Percentiles rank a stretch among this genome's conserved stretches.
Conservation (phyloP, 2,888 invertebrate species). For the Polylopha cassiicola region DNA sequence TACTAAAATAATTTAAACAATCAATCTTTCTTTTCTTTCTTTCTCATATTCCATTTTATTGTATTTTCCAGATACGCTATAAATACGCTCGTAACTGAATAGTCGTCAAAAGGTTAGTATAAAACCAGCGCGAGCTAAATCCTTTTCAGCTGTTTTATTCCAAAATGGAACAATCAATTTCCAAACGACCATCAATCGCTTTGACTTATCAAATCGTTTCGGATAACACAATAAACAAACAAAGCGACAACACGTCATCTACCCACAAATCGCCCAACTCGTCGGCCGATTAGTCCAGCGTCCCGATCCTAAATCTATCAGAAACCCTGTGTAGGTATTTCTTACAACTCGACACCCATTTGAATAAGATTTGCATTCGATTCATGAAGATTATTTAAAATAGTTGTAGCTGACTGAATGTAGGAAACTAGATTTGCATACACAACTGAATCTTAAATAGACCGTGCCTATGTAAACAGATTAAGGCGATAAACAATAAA, state of each 20-base stretch:
- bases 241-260: slow-evolving; percentile 23
- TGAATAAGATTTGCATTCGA: slow-evolving; percentile 11
- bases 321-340: background rate
- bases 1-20: too few species aligned
- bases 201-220: slow-evolving; percentile 30
- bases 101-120: too few species aligned
- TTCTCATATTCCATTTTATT: too few species aligned
- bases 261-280: background rate
- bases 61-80: too few species aligned
- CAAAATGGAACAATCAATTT: too few species aligned
- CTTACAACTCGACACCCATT: slow-evolving; percentile 2
- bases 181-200: slow-evolving; percentile 27
- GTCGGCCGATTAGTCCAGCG: slow-evolving; percentile 9
- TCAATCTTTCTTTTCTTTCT: too few species aligned
- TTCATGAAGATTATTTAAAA: slow-evolving; percentile 4
- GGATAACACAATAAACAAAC: slow-evolving; percentile 42
- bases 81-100: too few species aligned
- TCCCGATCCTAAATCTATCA: slow-evolving; percentile 1
- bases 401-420: slow-evolving; percentile 1
- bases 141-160: too few species aligned
- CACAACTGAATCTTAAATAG: slow-evolving; percentile 4
- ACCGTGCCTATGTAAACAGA: too few species aligned
- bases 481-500: too few species aligned
- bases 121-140: too few species aligned
- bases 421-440: slow-evolving; percentile 11